Percentiles rank a stretch among this genome's conserved stretches.
These are phyloP conservation scores for Phocides pigmalion DNA, from an alignment of 1,140 invertebrate species.

Conservation along the genomic window DNA sequence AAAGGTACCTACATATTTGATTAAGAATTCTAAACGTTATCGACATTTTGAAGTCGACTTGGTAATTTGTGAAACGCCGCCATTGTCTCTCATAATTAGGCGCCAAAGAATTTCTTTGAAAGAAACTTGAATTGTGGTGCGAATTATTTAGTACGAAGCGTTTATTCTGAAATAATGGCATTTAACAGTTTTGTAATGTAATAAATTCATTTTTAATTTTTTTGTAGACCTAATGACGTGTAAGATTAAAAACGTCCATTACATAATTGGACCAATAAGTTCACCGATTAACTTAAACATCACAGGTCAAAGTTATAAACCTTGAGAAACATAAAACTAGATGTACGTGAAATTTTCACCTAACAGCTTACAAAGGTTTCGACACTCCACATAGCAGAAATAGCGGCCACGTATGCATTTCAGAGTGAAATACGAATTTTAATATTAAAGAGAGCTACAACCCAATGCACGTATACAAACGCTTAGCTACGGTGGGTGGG, in stretches of 20 bases:
- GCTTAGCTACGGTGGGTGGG: slow-evolving; percentile 15
- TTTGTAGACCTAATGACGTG: too few species aligned
- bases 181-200: not conserved
- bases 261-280: too few species aligned
- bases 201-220: not conserved
- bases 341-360: not conserved
- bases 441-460: slow-evolving; percentile 21
- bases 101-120: not conserved
- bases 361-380: not conserved
- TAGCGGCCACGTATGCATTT: slow-evolving; percentile 21
- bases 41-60: slow-evolving; percentile 2
- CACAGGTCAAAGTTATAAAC: not conserved
- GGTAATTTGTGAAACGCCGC: not conserved
- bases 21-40: slow-evolving; percentile 1
- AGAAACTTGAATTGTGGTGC: not conserved
- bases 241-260: too few species aligned
- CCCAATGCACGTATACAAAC: slow-evolving; percentile 14
- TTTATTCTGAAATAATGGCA: not conserved
- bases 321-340: not conserved
- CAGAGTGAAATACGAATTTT: slow-evolving; percentile 24
- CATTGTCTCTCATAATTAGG: slow-evolving; percentile 3
- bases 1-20: slow-evolving; percentile 1
- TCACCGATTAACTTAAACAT: too few species aligned
- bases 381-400: not conserved
- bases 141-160: not conserved